Base-by-base conservation (phyloP, 2,113 vertebrate species). In the Rattus norvegicus region DNA sequence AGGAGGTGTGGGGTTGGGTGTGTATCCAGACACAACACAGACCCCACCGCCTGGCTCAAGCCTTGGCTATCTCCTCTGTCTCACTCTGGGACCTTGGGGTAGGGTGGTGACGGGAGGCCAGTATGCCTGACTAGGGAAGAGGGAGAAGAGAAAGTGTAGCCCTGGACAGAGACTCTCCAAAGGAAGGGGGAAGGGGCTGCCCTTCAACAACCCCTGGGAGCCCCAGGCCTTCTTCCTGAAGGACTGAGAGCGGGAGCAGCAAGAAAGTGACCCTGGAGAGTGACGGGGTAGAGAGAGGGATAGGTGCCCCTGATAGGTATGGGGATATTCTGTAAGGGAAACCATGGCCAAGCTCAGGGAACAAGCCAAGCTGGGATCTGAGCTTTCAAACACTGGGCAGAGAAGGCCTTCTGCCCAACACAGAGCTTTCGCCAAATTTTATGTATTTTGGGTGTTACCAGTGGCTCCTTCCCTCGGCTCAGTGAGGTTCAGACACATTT, bases 371-470 rank as follows among this genome's bases (percentile, higher is more conserved):
- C 33, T 75, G 61, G 89, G 95, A 93, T 97, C 90, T 93, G n/a
- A 92, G 90, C 88, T 84, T 93, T 94, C 83, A 91, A 54, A 91
- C 36, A 43, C 2, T 39, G 80, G 95, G 92, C 36, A 70, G 90
- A 63, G 72, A 96, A 80, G 92, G 94, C 96, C 93, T 96, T 67
- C 22, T 84, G 76, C 90, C 97, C 96, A 96, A 97, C 96, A 28
- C 39, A 80, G 92, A 95, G 96, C 85, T 97, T 97, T 97, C 93
- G 86, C 93, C 59, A 85, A 91, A 97, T 97, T 98, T 98, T 96
- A 97, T 97, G 98, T 97, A 97, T 97, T 98, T 98, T 98, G 97
- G 98, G 97, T 98, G 97, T 98, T 98, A 97, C 96, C 94, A 22
- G 77, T 94, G 95, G 97, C 95, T 98, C 97, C 89, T 97, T 98